Conservation (phyloP, 2,797 vertebrate genomes). For the Gymnothorax javanicus region DNA sequence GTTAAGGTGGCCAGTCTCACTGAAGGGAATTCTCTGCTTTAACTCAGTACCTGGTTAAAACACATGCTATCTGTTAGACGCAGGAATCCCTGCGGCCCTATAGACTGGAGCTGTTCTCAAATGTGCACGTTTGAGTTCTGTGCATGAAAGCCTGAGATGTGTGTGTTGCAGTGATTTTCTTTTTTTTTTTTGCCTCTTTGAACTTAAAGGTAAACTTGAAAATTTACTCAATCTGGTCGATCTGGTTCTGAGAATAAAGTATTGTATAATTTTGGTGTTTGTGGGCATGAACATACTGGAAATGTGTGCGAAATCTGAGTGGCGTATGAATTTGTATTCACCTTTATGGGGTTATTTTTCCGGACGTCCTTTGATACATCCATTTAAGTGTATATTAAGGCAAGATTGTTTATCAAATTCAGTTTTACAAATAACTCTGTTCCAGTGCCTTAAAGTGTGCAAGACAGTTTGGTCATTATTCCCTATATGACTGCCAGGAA, state of each 20-base stretch:
- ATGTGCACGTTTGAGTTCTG: slow-evolving; percentile 14
- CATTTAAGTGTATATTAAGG: too few species aligned
- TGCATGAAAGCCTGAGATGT: neutral
- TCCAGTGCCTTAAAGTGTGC: too few species aligned
- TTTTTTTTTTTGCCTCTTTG: neutral
- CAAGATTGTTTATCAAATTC: too few species aligned
- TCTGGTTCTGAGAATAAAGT: neutral
- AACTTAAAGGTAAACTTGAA: neutral
- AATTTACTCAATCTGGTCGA: neutral
- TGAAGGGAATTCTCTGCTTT: slow-evolving; percentile 28
- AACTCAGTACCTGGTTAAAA: slow-evolving; percentile 56
- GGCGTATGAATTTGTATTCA: neutral
- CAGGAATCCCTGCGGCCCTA: neutral
- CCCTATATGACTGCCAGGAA: too few species aligned
- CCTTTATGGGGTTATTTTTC: too few species aligned
- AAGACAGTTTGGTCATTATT: too few species aligned
- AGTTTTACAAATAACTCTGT: too few species aligned
- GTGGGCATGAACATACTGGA: neutral
- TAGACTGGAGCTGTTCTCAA: neutral
- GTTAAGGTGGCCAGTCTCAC: slow-evolving; percentile 35
- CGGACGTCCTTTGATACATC: too few species aligned
- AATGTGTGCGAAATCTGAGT: neutral
- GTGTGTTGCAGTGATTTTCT: slow-evolving; percentile 1
- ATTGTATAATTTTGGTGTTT: neutral
- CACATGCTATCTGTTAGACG: slow-evolving; percentile 50